Conservation (phyloP, 2,797 vertebrate genomes). For the Neopelma chrysocephalum region DNA sequence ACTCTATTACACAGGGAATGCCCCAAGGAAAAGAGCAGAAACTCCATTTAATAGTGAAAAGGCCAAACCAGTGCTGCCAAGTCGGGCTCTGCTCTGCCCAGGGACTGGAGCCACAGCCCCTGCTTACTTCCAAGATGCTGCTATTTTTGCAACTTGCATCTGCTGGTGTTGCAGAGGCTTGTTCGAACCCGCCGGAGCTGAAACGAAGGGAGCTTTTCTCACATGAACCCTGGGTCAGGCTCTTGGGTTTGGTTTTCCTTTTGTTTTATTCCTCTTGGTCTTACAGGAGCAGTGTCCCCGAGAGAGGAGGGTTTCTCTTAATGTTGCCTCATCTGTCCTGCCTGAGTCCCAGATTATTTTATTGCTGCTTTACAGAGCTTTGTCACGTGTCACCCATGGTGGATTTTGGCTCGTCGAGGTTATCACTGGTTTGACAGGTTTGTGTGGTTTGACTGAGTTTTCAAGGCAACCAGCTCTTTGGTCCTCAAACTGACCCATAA, state of each 20-base stretch:
- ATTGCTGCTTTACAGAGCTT: neutral
- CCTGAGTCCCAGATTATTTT: neutral
- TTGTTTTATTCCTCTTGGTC: neutral
- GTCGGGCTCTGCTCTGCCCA: neutral
- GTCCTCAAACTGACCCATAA: neutral
- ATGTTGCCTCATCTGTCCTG: neutral
- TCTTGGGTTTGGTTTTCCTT: neutral
- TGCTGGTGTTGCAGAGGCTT: constrained; percentile 5
- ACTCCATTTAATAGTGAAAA: constrained; percentile 25
- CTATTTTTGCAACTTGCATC: constrained; percentile 25
- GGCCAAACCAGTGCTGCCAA: neutral
- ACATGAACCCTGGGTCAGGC: neutral
- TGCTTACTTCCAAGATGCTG: constrained; percentile 33
- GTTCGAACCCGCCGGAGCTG: neutral
- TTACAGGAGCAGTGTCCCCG: neutral
- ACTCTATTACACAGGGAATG: constrained; percentile 7
- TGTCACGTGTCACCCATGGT: accelerated
- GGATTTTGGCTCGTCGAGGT: neutral
- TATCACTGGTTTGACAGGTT: neutral
- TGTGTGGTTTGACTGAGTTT: neutral
- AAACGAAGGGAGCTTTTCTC: neutral
- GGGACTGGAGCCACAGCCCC: neutral
- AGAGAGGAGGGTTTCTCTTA: neutral
- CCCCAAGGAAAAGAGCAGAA: constrained; percentile 7
- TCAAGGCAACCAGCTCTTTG: neutral